Evolutionary conservation across 2,888 invertebrate genomes (phyloP), one percentile per base, ranked within the genome.

Genomic region (Artemia sp.): DNA sequence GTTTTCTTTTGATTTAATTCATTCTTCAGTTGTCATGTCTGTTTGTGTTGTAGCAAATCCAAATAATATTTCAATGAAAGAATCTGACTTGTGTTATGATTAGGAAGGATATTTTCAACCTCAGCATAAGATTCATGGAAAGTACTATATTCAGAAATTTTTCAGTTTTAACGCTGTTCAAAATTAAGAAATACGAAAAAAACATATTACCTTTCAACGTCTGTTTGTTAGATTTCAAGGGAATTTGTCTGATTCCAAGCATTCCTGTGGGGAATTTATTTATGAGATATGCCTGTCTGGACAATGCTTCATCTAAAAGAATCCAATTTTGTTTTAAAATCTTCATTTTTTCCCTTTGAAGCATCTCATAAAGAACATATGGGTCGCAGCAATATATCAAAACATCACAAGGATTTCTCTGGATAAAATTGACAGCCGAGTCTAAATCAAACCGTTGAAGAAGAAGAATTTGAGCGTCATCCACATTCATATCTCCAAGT

Each of bases 181-280:
- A 24, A 24, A 24, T 24, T 24, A 24, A 24, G 24, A 24, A 24
- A 24, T 24, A 24, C 24, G 19, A 58, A 10, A 19, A 58, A 58
- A 58, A 10, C 58, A 58, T 14, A n/a, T 58, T 19, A 58, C 58
- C 10, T 9, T 19, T n/a, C 14, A 58, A 58, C 8, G 58, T 58
- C 58, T 58, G 58, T 58, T 58, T 58, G 58, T 58, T 58, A 8
- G 58, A 58, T 19, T 19, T 58, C 58, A 58, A 58, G 1, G 58
- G 58, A 58, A 58, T 19, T 58, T 58, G 58, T 58, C 58, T 58
- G 58, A 58, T 58, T 58, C 58, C 58, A 58, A 58, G 58, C n/a
- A 58, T 8, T 58, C 58, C 58, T 19, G 9, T 58, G n/a, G 58
- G 58, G 10, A 58, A 58, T 8, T 9, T 19, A 58, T 58, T 58